Evolutionary conservation across 2,888 invertebrate species (phyloP), one percentile per base, ranked within the genome.

Genomic region (Eremobia ochroleuca): DNA sequence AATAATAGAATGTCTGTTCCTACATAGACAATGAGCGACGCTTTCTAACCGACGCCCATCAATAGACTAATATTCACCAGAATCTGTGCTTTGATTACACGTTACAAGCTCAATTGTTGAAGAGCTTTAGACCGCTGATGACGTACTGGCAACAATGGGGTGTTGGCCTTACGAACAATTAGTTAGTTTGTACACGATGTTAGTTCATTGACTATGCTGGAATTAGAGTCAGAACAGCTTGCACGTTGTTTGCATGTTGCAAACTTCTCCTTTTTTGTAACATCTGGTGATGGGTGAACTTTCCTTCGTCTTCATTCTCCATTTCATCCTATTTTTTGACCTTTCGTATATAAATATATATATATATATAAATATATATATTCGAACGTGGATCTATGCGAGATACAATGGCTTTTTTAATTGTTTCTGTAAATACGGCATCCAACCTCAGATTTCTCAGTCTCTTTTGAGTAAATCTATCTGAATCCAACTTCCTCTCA

Each of bases 1-100:
- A 70, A 70, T 52, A 76, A 77, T 34, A 52, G 43, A 9, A n/a
- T 46, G 46, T n/a, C 37, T n/a, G 58, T 79, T n/a, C 58, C 31
- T 1, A 21, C 11, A 13, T 13, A 55, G 55, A 67, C 37, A 67
- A 78, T 55, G 18, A 34, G 21, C 4, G 9, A 3, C 21, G 43
- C 9, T n/a, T 34, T 18, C 67, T 65, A 28, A 34, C 25, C 11
- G 31, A 77, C 40, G 46, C 9, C 18, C 6, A 31, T 79, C 80
- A 69, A 40, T 79, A 40, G 15, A 40, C n/a, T 25, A 25, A 25
- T 37, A 58, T 31, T 70, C 37, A 49, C 46, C n/a, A 15, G 31
- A 31, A 34, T 11, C 2, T 11, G 9, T n/a, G 25, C 55, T 68
- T 58, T 70, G 37, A 59, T 49, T 52, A 37, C 34, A 58, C 15